Evolutionary conservation across 2,797 vertebrate genomes (phyloP).

Genomic region (Telmatherina bonti): DNA sequence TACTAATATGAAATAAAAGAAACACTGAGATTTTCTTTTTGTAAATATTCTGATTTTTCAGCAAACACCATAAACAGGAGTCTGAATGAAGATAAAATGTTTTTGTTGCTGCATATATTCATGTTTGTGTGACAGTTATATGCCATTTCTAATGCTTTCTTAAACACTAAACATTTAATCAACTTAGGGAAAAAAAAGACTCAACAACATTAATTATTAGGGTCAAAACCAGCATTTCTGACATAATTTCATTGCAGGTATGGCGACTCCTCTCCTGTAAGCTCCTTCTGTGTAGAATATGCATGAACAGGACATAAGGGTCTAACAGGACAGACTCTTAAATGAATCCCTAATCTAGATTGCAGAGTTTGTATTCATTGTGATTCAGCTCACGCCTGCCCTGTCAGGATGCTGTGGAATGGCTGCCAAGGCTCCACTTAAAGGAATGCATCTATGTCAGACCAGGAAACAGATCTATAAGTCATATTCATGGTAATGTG

Average conservation of each 20-base stretch:
- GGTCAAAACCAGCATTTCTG: not conserved
- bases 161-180: not conserved
- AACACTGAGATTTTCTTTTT: not conserved
- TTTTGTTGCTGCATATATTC: not conserved
- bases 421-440: constrained; percentile 63
- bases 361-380: constrained; percentile 64
- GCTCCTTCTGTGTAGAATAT: constrained; percentile 30
- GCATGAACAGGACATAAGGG: constrained; percentile 35
- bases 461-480: constrained; percentile 32
- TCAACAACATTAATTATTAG: not conserved
- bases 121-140: not conserved
- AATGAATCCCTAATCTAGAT: constrained; percentile 67
- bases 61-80: no score
- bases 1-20: not conserved
- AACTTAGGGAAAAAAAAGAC: not conserved
- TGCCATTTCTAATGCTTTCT: not conserved
- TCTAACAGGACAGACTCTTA: constrained; percentile 47
- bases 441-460: constrained; percentile 53
- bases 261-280: not conserved
- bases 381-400: constrained; percentile 65
- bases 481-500: constrained; percentile 52
- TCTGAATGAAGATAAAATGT: not conserved
- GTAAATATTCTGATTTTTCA: no score
- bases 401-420: constrained; percentile 63
- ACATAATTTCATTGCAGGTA: not conserved